Base-by-base conservation (phyloP, 2,888 invertebrate genomes). In the Platycheirus albimanus region DNA sequence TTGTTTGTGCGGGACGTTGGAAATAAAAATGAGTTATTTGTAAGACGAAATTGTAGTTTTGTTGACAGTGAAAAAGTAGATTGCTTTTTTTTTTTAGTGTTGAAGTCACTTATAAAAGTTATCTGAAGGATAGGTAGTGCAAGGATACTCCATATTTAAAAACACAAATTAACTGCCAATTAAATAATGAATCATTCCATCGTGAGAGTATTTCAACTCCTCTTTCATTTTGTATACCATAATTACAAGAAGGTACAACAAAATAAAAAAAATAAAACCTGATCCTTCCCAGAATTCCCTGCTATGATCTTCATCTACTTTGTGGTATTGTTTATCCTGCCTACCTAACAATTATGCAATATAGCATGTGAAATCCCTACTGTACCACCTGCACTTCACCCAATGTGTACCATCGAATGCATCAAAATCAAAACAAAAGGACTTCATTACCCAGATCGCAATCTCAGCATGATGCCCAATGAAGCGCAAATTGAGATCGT, bases 381-480 rank as follows among this genome's bases (percentile, higher is more conserved):
- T 17, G 17, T 24, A 76, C 71, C 81, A 81, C 81, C 81, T 77
- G 77, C 81, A 64, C 30, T 71, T 71, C 81, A 64, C 38, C n/a
- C 45, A 24, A n/a, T n/a, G 8, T 47, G 30, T 24, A 47, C 24
- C 8, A 19, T 19, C 13, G 20, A 43, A 49, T 10, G 47, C 45
- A 70, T 71, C 66, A 61, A 61, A 76, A 70, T 71, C 66, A 61
- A 61, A 76, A 81, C 77, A 81, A 81, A 76, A 41, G 81, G 54
- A 81, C 66, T 61, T 71, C 61, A 77, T 71, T 51, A 51, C 45
- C 56, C 47, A 24, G 81, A 67, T 81, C 54, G 61, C 45, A 49
- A 81, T 67, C 66, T 67, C 66, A 36, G 13, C 17, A 47, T 17
- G 52, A 41, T 38, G 67, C 13, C 72, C 83, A 69, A 45, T 78